phyloP scores from a whole-genome alignment of 2,113 vertebrate species.

The Pangasianodon gigas region DNA sequence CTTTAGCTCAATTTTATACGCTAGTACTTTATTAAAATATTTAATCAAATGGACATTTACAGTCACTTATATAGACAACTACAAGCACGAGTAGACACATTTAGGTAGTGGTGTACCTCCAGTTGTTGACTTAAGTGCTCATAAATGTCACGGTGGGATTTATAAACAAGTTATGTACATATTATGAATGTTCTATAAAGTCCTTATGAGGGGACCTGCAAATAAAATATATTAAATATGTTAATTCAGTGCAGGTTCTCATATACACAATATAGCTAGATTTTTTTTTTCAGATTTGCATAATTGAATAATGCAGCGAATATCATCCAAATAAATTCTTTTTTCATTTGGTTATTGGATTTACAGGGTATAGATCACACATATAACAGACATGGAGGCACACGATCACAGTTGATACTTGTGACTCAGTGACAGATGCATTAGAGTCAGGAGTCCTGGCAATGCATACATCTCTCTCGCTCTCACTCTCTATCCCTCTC shows the following conservation, averaged over 20 bases:
- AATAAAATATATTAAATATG: slow-evolving; percentile 8
- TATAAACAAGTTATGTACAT: slow-evolving; percentile 17
- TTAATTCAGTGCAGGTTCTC: background rate
- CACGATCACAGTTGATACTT: slow-evolving; percentile 34
- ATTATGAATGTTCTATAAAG: slow-evolving; percentile 12
- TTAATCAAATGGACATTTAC: slow-evolving; percentile 33
- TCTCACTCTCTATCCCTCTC: slow-evolving; percentile 42
- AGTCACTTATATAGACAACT: background rate
- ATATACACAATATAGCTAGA: background rate
- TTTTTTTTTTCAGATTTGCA: background rate
- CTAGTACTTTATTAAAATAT: slow-evolving; percentile 10
- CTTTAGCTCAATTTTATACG: background rate
- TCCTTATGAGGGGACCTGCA: background rate
- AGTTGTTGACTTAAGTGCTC: slow-evolving; percentile 27
- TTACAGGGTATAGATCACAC: slow-evolving; percentile 30
- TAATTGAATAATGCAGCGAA: background rate
- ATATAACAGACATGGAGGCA: slow-evolving; percentile 38
- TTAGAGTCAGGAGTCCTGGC: slow-evolving; percentile 61
- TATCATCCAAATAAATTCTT: background rate
- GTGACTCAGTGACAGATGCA: slow-evolving; percentile 59
- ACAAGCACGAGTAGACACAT: background rate
- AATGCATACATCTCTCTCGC: slow-evolving; percentile 36
- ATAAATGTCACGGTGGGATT: slow-evolving; percentile 23
- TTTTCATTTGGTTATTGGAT: slow-evolving; percentile 5
- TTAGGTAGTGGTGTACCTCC: background rate